phyloP scores from a whole-genome alignment of 2,888 invertebrate species.

The Bursaphelenchus okinawaensis region DNA sequence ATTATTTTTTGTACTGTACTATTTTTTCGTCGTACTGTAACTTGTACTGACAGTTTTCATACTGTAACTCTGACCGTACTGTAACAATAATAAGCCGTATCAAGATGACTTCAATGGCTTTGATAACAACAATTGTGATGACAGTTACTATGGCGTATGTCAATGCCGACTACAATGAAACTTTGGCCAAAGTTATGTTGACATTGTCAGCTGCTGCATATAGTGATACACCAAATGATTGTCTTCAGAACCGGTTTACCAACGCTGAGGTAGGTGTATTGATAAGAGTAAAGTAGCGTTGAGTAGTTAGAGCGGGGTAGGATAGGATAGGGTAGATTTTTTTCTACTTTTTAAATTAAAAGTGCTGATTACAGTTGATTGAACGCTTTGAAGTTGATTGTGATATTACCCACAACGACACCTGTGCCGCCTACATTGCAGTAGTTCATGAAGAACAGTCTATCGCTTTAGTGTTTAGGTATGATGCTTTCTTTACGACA shows the following conservation, averaged over 20 bases:
- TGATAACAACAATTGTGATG: too few relatives aligned
- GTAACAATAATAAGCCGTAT: too few relatives aligned
- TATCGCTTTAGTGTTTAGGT: slow-evolving; percentile 5
- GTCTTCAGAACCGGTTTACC: background rate
- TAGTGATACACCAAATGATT: background rate
- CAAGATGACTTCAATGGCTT: too few relatives aligned
- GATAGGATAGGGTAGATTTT: background rate
- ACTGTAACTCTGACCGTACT: too few relatives aligned
- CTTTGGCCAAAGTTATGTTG: slow-evolving; percentile 7
- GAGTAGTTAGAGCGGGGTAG: background rate
- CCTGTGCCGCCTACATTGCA: slow-evolving; percentile 5
- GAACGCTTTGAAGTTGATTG: background rate
- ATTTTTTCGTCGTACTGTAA: too few relatives aligned
- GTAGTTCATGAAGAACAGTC: slow-evolving; percentile 5
- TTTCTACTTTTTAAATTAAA: background rate
- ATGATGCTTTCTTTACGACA: too few relatives aligned
- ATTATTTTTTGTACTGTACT: too few relatives aligned
- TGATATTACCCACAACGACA: slow-evolving; percentile 1
- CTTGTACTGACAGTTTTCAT: too few relatives aligned
- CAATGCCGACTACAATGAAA: slow-evolving; percentile 3
- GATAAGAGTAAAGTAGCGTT: too few relatives aligned
- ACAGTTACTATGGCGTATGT: too few relatives aligned
- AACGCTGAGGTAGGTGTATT: slow-evolving; percentile 1
- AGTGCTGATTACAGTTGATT: background rate
- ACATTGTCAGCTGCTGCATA: slow-evolving; percentile 5